phyloP scores from a whole-genome alignment of 2,113 vertebrate genomes.

The human (Homo sapiens) region DNA sequence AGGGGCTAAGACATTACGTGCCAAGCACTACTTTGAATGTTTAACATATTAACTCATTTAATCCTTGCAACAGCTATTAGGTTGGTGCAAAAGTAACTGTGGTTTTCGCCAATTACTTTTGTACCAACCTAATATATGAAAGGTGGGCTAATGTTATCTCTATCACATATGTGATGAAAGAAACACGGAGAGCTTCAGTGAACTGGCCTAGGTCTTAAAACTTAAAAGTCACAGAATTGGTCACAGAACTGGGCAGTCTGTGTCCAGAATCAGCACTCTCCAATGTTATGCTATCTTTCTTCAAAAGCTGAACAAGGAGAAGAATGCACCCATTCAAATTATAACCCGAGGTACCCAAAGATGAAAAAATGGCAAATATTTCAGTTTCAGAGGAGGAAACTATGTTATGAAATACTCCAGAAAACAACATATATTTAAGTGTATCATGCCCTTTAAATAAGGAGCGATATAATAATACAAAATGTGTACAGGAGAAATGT shows the following conservation, averaged over 20 bases:
- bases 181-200: neutral
- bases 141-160: neutral
- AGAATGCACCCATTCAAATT: neutral
- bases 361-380: neutral
- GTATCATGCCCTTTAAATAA: neutral
- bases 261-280: neutral
- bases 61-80: neutral
- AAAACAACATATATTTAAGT: neutral
- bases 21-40: neutral
- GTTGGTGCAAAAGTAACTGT: too few species aligned
- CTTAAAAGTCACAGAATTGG: neutral
- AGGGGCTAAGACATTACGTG: neutral
- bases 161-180: neutral
- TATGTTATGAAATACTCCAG: neutral
- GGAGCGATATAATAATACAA: neutral
- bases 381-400: neutral
- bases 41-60: neutral
- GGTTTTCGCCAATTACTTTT: too few species aligned
- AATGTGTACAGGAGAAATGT: neutral
- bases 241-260: neutral
- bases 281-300: fast-evolving
- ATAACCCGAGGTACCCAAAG: neutral
- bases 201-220: neutral
- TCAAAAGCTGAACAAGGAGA: neutral
- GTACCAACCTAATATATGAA: neutral